Conservation (phyloP, 2,888 invertebrate genomes). For the Pristionchus exspectatus region DNA sequence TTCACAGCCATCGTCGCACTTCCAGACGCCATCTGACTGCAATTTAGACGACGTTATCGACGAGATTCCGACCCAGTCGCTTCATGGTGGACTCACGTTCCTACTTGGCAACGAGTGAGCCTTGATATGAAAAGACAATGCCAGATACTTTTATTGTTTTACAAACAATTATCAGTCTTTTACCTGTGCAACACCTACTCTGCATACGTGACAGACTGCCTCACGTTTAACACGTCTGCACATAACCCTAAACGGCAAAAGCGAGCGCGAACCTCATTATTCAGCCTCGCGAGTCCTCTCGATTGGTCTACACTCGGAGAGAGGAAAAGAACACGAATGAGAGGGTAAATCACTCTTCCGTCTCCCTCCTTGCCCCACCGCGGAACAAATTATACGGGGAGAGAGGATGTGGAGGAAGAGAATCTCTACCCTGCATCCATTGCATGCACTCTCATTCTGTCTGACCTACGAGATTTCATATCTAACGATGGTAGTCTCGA, state of each 20-base stretch:
- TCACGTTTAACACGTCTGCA: neutral
- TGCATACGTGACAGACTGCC: too few relatives aligned
- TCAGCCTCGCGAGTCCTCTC: too few relatives aligned
- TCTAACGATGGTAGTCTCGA: neutral
- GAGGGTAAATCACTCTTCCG: neutral
- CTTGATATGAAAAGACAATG: too few relatives aligned
- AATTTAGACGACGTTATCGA: slow-evolving; percentile 44
- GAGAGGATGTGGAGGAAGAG: slow-evolving; percentile 56
- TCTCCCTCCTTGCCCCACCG: neutral
- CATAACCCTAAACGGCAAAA: neutral
- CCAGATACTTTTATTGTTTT: too few relatives aligned
- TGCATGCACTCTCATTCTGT: neutral
- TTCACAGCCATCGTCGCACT: slow-evolving; percentile 62
- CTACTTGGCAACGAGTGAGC: neutral
- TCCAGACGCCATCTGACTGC: slow-evolving; percentile 66
- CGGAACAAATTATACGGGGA: slow-evolving; percentile 37
- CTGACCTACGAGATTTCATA: neutral
- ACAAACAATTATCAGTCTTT: too few relatives aligned
- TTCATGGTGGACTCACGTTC: neutral
- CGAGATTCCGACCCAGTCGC: too few relatives aligned
- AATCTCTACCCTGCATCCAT: neutral
- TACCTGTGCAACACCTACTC: too few relatives aligned
- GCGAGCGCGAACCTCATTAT: slow-evolving; percentile 1
- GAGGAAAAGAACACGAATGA: neutral
- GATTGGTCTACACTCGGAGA: neutral